A percentile compares a stretch with the other conserved stretches of the same genome.
Evolutionary conservation across 1,140 invertebrate genomes (phyloP).

Genomic region (Heterodera schachtii): DNA sequence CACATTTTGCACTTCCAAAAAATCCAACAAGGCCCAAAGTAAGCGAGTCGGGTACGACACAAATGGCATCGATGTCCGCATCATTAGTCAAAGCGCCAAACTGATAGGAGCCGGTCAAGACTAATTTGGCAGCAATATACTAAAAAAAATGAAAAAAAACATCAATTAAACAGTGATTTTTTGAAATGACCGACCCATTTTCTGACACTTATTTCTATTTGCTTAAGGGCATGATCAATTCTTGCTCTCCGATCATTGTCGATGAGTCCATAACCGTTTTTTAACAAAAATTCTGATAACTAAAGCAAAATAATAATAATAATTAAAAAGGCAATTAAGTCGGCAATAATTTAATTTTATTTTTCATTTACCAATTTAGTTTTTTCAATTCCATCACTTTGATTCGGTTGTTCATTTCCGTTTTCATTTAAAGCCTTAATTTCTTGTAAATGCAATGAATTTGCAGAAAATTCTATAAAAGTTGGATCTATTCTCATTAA

Average conservation of each 20-base stretch:
- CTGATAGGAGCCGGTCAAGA: conserved; percentile 11
- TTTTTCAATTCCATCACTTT: not conserved
- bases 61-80: conserved; percentile 12
- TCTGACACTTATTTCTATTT: not conserved
- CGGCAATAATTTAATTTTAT: not conserved
- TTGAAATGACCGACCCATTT: not conserved
- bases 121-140: not conserved
- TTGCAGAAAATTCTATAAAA: not conserved
- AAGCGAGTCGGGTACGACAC: not conserved
- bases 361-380: not conserved
- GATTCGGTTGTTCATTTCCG: not conserved
- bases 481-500: not conserved
- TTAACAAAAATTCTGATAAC: not conserved
- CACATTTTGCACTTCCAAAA: not conserved
- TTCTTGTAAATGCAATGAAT: not conserved
- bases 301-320: no score
- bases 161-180: not conserved
- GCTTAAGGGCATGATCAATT: not conserved
- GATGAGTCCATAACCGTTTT: not conserved
- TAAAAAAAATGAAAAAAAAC: not conserved
- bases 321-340: no score
- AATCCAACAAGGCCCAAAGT: not conserved
- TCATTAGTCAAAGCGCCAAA: not conserved
- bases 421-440: not conserved
- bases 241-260: not conserved